These are phyloP conservation scores for Bujurquina vittata DNA, from an alignment of 2,113 vertebrate genomes.

Conservation along the genomic window DNA sequence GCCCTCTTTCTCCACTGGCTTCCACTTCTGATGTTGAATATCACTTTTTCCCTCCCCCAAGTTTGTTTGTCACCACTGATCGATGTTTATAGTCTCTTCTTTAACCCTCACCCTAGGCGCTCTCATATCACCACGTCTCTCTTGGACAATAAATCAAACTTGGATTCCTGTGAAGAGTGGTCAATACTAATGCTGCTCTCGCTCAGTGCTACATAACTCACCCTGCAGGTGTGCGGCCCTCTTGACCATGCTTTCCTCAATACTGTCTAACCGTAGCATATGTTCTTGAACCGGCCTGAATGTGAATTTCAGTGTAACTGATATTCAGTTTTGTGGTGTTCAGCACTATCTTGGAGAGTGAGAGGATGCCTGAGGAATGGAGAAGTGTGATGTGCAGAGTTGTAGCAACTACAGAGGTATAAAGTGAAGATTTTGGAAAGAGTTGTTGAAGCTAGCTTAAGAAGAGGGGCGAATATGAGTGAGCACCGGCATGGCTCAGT, in stretches of 20 bases:
- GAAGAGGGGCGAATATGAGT: too few species aligned
- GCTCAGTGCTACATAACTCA: constrained; percentile 27
- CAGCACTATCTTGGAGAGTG: too few species aligned
- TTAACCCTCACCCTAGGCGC: constrained; percentile 14
- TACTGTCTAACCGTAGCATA: not conserved
- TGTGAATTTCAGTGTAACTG: not conserved
- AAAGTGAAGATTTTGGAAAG: too few species aligned
- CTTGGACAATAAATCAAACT: constrained; percentile 21
- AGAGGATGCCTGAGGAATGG: too few species aligned
- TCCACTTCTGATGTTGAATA: not conserved
- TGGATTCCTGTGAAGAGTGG: not conserved
- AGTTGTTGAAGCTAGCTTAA: too few species aligned
- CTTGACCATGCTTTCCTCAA: not conserved
- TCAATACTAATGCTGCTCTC: constrained; percentile 45
- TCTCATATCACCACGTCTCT: not conserved
- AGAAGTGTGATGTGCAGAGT: too few species aligned
- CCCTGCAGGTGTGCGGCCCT: not conserved
- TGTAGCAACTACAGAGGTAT: too few species aligned
- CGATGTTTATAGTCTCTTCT: constrained; percentile 25
- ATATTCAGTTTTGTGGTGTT: too few species aligned
- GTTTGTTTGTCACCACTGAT: constrained; percentile 25
- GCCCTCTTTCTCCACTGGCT: not conserved
- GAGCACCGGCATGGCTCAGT: too few species aligned
- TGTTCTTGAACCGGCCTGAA: not conserved
- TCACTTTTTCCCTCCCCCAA: not conserved